Evolutionary conservation across 2,113 vertebrate genomes (phyloP), one percentile per base, ranked within the genome.

Genomic region (Crocuta crocuta): DNA sequence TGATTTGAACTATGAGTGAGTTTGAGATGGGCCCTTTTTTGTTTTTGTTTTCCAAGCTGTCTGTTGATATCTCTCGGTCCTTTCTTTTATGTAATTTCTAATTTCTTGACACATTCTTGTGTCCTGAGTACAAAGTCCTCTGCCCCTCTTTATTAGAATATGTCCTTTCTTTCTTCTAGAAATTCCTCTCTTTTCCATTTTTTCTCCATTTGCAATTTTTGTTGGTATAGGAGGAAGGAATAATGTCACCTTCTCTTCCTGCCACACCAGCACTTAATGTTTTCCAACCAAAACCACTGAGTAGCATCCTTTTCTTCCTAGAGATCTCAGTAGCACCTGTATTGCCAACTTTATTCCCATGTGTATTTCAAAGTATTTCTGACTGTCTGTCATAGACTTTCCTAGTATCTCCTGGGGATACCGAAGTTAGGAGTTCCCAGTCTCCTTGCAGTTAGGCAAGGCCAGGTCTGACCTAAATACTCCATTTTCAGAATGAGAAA

Each of bases 21-120:
- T 43, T 73, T 74, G 7, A 39, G 35, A 53, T 21, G 43, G 33
- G 12, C 16, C 6, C 43, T 83, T 48, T 9, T 2, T 31, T 39
- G 23, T 9, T 10, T 31, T 50, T 0, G 4, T 2, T 13, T 6
- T 10, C 7, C 4, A 53, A 74, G 35, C 12, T 81, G 2, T 74
- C 21, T 12, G 2, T n/a, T 95, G 48, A 55, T 81, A 89, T 5
- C 31, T 82, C 45, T 79, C 48, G 84, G 5, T 12, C 35, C 35
- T 66, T 68, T 68, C 61, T 86, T 33, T 26, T 50, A 23, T 1
- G 19, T 73, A 65, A 33, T 76, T 74, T 23, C n/a, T 43, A 4
- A n/a, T 87, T 92, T 85, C 73, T 55, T 35, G 78, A 68, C 16
- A 10, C 89, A 74, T 68, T 89, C 55, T 33, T 33, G 13, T 73